A percentile compares a stretch with the other conserved stretches of the same genome.
Evolutionary conservation across 2,113 vertebrate genomes (phyloP).

Genomic region (Arothron firmamentum): DNA sequence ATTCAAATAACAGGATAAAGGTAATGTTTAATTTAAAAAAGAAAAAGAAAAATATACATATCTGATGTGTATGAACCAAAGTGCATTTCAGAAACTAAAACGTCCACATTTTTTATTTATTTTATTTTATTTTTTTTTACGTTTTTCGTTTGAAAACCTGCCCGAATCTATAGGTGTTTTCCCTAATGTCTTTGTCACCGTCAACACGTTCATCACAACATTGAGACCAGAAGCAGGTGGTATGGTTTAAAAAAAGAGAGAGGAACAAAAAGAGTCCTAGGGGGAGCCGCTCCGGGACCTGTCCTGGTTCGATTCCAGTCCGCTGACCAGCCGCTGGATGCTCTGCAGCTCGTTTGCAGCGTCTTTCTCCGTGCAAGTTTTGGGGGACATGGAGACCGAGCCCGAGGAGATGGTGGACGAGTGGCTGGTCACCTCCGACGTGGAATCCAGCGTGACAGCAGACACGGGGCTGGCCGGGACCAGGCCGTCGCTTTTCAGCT

Average conservation of each 20-base stretch:
- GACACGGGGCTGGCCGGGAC: constrained; percentile 82
- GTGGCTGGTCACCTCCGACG: constrained; percentile 90
- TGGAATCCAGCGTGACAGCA: constrained; percentile 84
- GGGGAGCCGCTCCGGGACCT: constrained; percentile 88
- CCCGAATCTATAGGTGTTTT: constrained; percentile 48
- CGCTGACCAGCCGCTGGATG: constrained; percentile 95
- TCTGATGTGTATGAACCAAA: constrained; percentile 74
- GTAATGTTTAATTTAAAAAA: constrained; percentile 69
- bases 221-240: constrained; percentile 36
- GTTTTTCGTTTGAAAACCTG: constrained; percentile 60
- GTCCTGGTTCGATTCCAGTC: constrained; percentile 90
- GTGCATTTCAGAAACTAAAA: constrained; percentile 79
- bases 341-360: constrained; percentile 90
- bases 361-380: constrained; percentile 86
- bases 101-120: constrained; percentile 43
- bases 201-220: constrained; percentile 49
- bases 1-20: constrained; percentile 68
- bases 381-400: constrained; percentile 87
- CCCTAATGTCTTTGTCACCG: constrained; percentile 47
- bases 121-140: constrained; percentile 29
- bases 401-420: constrained; percentile 86
- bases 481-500: constrained; percentile 74
- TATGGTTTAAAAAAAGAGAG: neutral
- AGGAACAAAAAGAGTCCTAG: constrained; percentile 34
- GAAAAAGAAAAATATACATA: constrained; percentile 55